These are phyloP conservation scores for Noturus placidus DNA, from an alignment of 2,113 vertebrate species.

Conservation along the genomic window DNA sequence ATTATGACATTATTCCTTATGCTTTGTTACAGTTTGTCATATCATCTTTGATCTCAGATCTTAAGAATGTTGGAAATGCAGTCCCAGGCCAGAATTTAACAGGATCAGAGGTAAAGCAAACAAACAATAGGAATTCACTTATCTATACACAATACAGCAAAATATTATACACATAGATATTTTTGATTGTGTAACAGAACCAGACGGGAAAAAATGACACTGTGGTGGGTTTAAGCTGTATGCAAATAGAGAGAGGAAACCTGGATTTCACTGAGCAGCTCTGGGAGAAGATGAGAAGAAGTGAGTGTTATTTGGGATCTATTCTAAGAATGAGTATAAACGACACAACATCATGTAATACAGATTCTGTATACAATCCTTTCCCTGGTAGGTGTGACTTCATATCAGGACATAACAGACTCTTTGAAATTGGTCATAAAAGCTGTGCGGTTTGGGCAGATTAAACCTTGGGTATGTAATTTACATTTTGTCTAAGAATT, in stretches of 20 bases:
- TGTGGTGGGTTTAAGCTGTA: conserved; percentile 68
- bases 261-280: conserved; percentile 92
- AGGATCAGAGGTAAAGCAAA: conserved; percentile 71
- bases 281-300: conserved; percentile 88
- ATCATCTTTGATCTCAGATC: conserved; percentile 68
- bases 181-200: conserved; percentile 62
- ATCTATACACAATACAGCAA: background rate
- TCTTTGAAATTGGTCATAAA: conserved; percentile 83
- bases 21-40: background rate
- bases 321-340: background rate
- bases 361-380: conserved; percentile 20
- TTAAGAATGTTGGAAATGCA: conserved; percentile 76
- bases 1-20: background rate
- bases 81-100: conserved; percentile 64
- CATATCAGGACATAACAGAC: conserved; percentile 84
- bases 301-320: conserved; percentile 68
- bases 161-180: background rate
- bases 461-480: conserved; percentile 86
- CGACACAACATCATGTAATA: background rate
- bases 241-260: conserved; percentile 79
- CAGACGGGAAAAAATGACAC: conserved; percentile 67
- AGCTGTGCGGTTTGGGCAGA: conserved; percentile 77
- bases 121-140: background rate
- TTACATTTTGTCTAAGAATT: background rate
- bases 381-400: conserved; percentile 77